Conservation (phyloP, 2,888 invertebrate genomes). For the Brachypterus glaber region DNA sequence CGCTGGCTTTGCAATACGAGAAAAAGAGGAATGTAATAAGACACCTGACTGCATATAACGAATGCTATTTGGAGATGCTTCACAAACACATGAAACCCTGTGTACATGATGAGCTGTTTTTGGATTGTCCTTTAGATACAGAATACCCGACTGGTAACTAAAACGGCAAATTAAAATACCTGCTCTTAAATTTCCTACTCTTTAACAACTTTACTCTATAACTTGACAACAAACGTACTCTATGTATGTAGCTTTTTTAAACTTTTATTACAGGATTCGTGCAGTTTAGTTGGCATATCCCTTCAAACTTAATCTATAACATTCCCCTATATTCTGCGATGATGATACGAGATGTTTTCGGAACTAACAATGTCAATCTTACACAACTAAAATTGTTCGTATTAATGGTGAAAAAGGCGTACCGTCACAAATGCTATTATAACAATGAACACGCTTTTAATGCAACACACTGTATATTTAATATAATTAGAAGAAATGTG, state of each 20-base stretch:
- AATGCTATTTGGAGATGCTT: slow-evolving; percentile 40
- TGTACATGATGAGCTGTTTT: slow-evolving; percentile 42
- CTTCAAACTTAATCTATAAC: slow-evolving; percentile 41
- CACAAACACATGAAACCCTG: slow-evolving; percentile 47
- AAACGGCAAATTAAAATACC: slow-evolving; percentile 7
- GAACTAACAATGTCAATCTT: slow-evolving; percentile 39
- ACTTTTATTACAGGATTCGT: slow-evolving; percentile 12
- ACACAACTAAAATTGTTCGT: slow-evolving; percentile 41
- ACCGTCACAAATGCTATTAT: slow-evolving; percentile 50
- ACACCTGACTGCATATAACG: slow-evolving; percentile 26
- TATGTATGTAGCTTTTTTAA: no score
- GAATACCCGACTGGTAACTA: slow-evolving; percentile 41
- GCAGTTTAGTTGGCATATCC: slow-evolving; percentile 50
- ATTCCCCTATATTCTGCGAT: slow-evolving; percentile 46
- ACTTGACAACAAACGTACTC: no score
- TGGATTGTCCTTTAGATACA: slow-evolving; percentile 39
- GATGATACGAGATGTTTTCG: slow-evolving; percentile 46
- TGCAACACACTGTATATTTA: slow-evolving; percentile 52
- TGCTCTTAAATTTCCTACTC: not conserved
- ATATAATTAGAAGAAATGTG: slow-evolving; percentile 44
- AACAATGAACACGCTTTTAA: slow-evolving; percentile 56
- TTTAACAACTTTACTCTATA: slow-evolving; percentile 3
- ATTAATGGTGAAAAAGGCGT: slow-evolving; percentile 42
- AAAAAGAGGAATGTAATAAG: slow-evolving; percentile 43
- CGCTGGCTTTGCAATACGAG: slow-evolving; percentile 49